phyloP scores from a whole-genome alignment of 2,797 vertebrate genomes.

The Acipenser ruthenus region DNA sequence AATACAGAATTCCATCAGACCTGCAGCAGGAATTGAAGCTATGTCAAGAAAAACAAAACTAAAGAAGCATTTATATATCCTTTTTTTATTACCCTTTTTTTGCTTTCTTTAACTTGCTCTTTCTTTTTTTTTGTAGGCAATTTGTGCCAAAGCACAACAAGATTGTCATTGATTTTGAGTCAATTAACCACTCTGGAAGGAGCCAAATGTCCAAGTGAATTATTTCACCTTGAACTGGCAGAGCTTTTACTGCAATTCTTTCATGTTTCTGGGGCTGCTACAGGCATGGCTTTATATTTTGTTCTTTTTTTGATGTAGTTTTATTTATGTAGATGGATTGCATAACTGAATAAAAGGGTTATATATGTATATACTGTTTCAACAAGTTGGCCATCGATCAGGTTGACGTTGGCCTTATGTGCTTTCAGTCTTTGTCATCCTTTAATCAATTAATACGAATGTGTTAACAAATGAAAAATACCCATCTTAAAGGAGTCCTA shows the following conservation, averaged over 20 bases:
- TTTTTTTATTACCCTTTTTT: constrained; percentile 10
- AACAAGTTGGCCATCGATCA: too few species aligned
- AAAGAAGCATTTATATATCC: constrained; percentile 13
- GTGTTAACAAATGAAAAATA: too few species aligned
- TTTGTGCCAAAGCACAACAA: constrained; percentile 74
- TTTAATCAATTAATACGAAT: too few species aligned
- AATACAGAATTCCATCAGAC: background rate
- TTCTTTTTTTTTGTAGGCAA: constrained; percentile 62
- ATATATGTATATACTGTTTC: too few species aligned
- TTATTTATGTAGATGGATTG: constrained; percentile 32
- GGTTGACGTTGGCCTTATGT: too few species aligned
- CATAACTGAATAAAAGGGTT: too few species aligned
- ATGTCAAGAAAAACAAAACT: constrained; percentile 42
- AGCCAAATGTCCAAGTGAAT: constrained; percentile 50
- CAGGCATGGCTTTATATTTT: too few species aligned
- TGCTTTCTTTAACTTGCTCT: constrained; percentile 24
- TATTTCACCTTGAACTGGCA: constrained; percentile 31
- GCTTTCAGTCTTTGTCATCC: too few species aligned
- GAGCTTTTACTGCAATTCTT: background rate
- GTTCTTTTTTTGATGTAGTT: background rate
- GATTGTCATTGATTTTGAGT: constrained; percentile 89
- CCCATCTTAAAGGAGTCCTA: too few species aligned
- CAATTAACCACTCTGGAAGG: constrained; percentile 65
- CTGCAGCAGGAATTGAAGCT: constrained; percentile 38
- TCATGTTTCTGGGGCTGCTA: too few species aligned